Base-by-base conservation (phyloP, 2,888 invertebrate species). In the Nycteola revayana region DNA sequence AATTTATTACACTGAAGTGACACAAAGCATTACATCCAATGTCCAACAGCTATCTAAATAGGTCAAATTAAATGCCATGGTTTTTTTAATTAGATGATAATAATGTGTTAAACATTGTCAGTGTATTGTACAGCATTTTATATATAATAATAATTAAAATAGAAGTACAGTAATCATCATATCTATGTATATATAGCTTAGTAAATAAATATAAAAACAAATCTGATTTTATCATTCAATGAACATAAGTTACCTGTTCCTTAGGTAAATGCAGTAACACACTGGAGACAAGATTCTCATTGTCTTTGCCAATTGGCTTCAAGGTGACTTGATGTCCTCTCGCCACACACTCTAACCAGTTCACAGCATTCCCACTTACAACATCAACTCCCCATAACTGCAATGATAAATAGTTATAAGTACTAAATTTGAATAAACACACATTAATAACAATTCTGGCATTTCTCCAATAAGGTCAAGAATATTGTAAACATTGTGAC, bases 291-390 rank as follows among this genome's bases (percentile, higher is more conserved):
- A 89, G 70, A 39, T 82, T 82, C 49, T 89, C 83, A 8, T 83
- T 80, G 9, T 84, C 82, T 60, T 74, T 72, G 14, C 65, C 58
- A 22, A 89, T 75, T 3, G 91, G 91, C 46, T 89, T 80, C 28
- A 91, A 62, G 18, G 82, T 88, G 10, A 91, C 73, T 48, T 78
- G 51, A 21, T 87, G 78, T 9, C 84, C 90, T 49, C 70, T 83
- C 6, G 90, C 89, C 25, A 91, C 82, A 67, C 88, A 87, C 60
- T 91, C 90, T 44, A 92, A 61, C 92, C 92, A 92, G 53, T 84
- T 90, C 2, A 91, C 72, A 33, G 91, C 91, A 77, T 89, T 89
- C 0, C 77, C 78, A 59, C 86, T 86, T 2, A 75, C 83, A 44
- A 89, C 64, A 18, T 89, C 85, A 35, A 89, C 77, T 55, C 90